Evolutionary conservation across 2,888 invertebrate genomes (phyloP), one percentile per base, ranked within the genome.

Genomic region (Nasonia oneida): DNA sequence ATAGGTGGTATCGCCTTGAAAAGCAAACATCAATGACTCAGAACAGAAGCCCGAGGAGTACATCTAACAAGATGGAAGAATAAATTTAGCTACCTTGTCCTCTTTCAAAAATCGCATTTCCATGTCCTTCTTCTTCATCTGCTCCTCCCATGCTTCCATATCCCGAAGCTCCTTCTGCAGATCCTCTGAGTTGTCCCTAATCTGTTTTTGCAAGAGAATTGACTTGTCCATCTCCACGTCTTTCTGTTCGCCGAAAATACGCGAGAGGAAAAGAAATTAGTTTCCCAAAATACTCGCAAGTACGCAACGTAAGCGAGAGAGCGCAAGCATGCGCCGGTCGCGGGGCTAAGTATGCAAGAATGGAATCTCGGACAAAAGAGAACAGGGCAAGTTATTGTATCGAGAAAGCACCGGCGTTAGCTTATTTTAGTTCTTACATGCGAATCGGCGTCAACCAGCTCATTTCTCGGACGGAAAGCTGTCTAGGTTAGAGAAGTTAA

Each of bases 51-150:
- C 37, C 33, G 8, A 1, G 0, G 3, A 3, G 67, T 18, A 37
- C 12, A 12, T 14, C 18, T 75, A 57, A 61, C 67, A 70, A 5
- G 10, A 67, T 6, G 2, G 2, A 14, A 67, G 33, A 79, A 18
- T n/a, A 64, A 75, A 79, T 70, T 53, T 37, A 53, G 37, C 33
- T 90, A 92, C 93, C 90, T 91, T 86, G 57, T 89, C 89, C 53
- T 86, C 84, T n/a, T 81, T 75, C 18, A 88, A 83, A 89, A 94
- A 94, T 88, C 93, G 94, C 88, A 95, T 91, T 89, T 95, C 95
- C 86, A 94, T 93, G 89, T 97, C 96, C 94, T 96, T 96, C 88
- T 95, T 94, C 94, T 96, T 96, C 96, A 97, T 96, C 92, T 96
- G 95, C 79, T 94, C 93, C 90, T 96, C 96, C 96, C 96, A 96